Base-by-base conservation (phyloP, 30 jellyfish, hydroid and myxozoan species). In the Hydra vulgaris region DNA sequence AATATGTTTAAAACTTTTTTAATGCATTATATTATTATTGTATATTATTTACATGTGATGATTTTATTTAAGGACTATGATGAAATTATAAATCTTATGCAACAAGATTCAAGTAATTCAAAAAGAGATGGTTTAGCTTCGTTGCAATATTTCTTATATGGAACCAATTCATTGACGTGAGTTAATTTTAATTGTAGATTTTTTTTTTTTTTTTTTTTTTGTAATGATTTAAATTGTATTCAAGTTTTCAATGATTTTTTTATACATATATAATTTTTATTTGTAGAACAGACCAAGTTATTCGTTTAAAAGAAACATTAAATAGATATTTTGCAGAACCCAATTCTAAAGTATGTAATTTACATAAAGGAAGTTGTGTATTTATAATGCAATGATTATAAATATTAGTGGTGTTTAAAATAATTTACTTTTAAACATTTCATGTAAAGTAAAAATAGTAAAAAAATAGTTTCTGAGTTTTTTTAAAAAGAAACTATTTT, bases 251-350 rank as follows among this genome's bases (percentile, higher is more conserved):
- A 3, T 40, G 12, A 40, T 40, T 40, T 5, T 5, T 40, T 40
- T 40, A 40, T 3, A 40, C n/a, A n/a, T n/a, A n/a, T n/a, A n/a
- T n/a, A 5, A 40, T 40, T 80, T 66, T 19, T 1, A 15, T 66
- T 72, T 22, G 18, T 86, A 91, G 96, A 76, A 23, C 88, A 25
- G 95, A 91, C 23, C 95, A 91, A 76, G 94, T 88, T 4, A 69
- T 79, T 16, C 79, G 96, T 72, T n/a, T 91, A 53, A 82, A 87
- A 84, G 98, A 91, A 68, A 88, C 95, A 0, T 91, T 88, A 81
- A 91, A 91, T 66, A 86, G 88, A 74, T 91, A 82, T 75, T 91
- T 91, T 83, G 87, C 96, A 23, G 98, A 91, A 23, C 98, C 98
- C 21, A 95, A 91, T 81, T 72, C 85, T 27, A 91, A 91, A 87